Conservation (phyloP, 2,113 vertebrate species). For the Trochalopteron elliotii region DNA sequence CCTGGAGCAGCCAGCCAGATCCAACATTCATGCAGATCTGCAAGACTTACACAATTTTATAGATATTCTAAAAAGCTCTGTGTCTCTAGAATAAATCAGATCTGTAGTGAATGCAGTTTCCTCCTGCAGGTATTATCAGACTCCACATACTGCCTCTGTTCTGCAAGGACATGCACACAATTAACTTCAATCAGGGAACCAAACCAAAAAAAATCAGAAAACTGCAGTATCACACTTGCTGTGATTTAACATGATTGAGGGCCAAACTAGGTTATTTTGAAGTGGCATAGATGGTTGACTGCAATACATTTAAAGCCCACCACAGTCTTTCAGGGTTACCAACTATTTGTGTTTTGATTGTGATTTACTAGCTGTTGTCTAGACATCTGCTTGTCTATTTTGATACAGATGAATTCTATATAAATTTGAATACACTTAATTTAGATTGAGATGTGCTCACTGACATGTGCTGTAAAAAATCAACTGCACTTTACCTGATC, state of each 20-base stretch:
- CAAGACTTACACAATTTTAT: background rate
- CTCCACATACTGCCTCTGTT: background rate
- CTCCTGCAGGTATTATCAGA: background rate
- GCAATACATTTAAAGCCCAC: background rate
- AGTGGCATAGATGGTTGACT: background rate
- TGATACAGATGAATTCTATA: background rate
- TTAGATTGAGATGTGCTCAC: background rate
- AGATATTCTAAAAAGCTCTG: background rate
- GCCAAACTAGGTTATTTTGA: background rate
- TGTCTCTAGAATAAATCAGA: background rate
- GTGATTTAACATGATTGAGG: background rate
- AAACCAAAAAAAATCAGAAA: background rate
- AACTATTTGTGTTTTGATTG: background rate
- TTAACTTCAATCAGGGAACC: background rate
- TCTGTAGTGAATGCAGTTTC: background rate
- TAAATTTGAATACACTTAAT: background rate
- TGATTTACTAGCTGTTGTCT: background rate
- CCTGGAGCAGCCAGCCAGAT: background rate
- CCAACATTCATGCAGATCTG: background rate
- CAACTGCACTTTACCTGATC: conserved; percentile 80
- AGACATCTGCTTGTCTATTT: background rate
- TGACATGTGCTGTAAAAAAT: background rate
- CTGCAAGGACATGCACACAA: background rate
- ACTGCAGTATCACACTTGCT: background rate
- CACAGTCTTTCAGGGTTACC: background rate